phyloP scores from a whole-genome alignment of 2,797 vertebrate species.

The Nannoperca obscura region DNA sequence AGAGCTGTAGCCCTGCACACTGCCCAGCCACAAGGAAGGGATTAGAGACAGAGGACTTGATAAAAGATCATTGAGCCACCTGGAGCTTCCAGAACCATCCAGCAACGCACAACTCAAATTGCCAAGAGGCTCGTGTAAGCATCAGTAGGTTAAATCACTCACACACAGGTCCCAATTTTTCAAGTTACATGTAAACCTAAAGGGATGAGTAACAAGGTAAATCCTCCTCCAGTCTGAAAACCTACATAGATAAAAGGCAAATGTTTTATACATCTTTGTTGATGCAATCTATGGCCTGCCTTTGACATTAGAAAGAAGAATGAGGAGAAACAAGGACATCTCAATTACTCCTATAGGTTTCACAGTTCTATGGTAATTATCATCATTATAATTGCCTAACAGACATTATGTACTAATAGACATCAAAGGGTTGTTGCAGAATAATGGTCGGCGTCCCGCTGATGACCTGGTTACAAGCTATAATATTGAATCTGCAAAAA shows the following conservation, averaged over 20 bases:
- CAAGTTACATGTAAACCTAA: slow-evolving; percentile 8
- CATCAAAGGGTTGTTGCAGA: slow-evolving; percentile 24
- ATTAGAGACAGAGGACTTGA: slow-evolving; percentile 74
- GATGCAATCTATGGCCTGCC: slow-evolving; percentile 2
- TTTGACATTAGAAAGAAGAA: neutral
- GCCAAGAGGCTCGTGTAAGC: slow-evolving; percentile 25
- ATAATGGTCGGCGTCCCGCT: slow-evolving; percentile 35
- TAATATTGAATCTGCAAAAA: slow-evolving; percentile 45
- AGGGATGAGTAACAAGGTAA: slow-evolving; percentile 12
- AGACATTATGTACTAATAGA: slow-evolving; percentile 56
- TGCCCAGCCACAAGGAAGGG: slow-evolving; percentile 68
- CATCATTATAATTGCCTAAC: slow-evolving; percentile 30
- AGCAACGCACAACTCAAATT: slow-evolving; percentile 36
- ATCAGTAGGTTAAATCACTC: slow-evolving; percentile 35
- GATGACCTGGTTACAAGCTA: slow-evolving; percentile 60
- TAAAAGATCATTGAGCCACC: slow-evolving; percentile 77
- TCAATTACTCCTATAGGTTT: slow-evolving; percentile 18
- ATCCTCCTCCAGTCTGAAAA: slow-evolving; percentile 17
- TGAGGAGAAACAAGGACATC: neutral
- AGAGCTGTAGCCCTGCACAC: slow-evolving; percentile 62
- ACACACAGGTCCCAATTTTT: neutral
- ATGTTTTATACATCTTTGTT: slow-evolving; percentile 11
- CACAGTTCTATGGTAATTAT: slow-evolving; percentile 38
- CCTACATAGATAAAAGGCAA: neutral
- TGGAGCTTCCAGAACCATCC: slow-evolving; percentile 68